Evolutionary conservation across 2,797 vertebrate species (phyloP).

Genomic region (Hydrocynus forskahlii): DNA sequence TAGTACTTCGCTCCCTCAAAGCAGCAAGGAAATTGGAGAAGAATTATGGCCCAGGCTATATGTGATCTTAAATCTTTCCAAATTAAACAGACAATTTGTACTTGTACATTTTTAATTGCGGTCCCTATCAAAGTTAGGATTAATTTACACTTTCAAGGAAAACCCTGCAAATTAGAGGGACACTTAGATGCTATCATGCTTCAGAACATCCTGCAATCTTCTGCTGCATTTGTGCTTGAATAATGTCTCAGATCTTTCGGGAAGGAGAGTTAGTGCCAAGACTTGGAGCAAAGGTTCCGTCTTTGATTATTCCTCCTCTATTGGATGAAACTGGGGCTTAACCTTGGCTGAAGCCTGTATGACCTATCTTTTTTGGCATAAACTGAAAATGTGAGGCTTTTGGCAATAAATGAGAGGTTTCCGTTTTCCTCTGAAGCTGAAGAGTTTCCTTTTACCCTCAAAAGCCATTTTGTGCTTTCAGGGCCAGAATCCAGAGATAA

Average conservation of each 20-base stretch:
- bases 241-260: not conserved
- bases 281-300: constrained; percentile 1
- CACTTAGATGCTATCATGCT: not conserved
- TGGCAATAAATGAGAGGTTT: constrained; percentile 21
- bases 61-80: constrained; percentile 17
- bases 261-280: not conserved
- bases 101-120: constrained; percentile 33
- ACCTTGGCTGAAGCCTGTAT: constrained; percentile 27
- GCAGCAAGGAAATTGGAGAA: constrained; percentile 18
- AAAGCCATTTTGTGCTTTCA: constrained; percentile 37
- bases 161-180: not conserved
- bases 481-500: constrained; percentile 40
- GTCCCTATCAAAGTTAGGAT: constrained; percentile 21
- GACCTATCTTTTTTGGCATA: constrained; percentile 41
- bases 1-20: constrained; percentile 45
- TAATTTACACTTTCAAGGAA: constrained; percentile 33
- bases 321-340: constrained; percentile 30
- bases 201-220: not conserved
- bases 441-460: constrained; percentile 43
- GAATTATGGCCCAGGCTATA: constrained; percentile 13
- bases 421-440: not conserved
- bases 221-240: not conserved
- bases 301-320: constrained; percentile 32
- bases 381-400: constrained; percentile 34
- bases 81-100: constrained; percentile 49